Evolutionary conservation across 2,888 invertebrate genomes (phyloP), one percentile per base, ranked within the genome.

Genomic region (Alloscopus bannaensis): DNA sequence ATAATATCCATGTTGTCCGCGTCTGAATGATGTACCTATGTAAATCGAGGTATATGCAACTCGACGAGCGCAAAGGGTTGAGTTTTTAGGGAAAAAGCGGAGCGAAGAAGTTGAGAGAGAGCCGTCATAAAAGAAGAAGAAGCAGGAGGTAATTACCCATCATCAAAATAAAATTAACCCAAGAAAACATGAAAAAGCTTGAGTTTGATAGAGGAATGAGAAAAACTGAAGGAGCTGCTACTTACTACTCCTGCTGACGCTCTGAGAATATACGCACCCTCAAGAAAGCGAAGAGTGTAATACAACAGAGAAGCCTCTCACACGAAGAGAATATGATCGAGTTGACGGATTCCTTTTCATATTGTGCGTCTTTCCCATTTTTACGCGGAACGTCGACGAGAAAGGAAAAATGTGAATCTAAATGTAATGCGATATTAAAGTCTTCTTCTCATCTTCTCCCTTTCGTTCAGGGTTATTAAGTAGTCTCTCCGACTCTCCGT

Each of bases 121-220:
- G 28, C 65, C 55, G 42, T 73, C 65, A 42, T 57, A 40, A 52
- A 68, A 62, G 62, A 57, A 62, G 62, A 57, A 31, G 45, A 42
- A 28, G 57, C 42, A 69, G 76, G 69, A 77, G 76, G 76, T 77
- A 77, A 77, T 77, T 77, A 69, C 76, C 69, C 76, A 77, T 77
- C 76, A 77, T 77, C 76, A 77, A 77, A 77, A 77, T 77, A 69
- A 68, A 77, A 77, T 77, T 77, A 77, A 77, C 69, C 69, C 55
- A 55, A 52, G 52, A n/a, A 57, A 76, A 75, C 66, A 75, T 59
- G 42, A 73, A 50, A 59, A 71, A 60, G 52, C 36, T n/a, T n/a
- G n/a, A n/a, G n/a, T n/a, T n/a, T n/a, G n/a, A n/a, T n/a, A n/a
- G n/a, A n/a, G n/a, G n/a, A n/a, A n/a, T n/a, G 4, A 13, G 40